Conservation (phyloP, 2,113 vertebrate species). For the Hyla sarda region DNA sequence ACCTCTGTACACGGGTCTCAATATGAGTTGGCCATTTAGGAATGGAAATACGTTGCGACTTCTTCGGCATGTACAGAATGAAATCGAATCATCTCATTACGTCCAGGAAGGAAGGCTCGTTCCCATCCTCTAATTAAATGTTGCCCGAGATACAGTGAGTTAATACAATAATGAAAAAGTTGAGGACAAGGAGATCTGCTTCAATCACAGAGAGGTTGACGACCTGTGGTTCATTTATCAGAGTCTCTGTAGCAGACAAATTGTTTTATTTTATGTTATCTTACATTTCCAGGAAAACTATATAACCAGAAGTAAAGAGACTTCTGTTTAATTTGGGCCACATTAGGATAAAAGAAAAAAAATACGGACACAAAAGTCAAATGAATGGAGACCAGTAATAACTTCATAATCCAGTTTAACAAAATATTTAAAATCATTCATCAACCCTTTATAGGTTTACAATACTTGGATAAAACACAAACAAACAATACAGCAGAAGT, state of each 20-base stretch:
- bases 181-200: conserved; percentile 39
- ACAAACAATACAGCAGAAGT: no score
- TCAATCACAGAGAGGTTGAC: conserved; percentile 36
- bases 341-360: neutral
- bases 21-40: conserved; percentile 33
- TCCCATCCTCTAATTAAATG: conserved; percentile 51
- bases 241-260: neutral
- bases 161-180: conserved; percentile 51
- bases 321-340: neutral
- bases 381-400: neutral
- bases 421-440: neutral
- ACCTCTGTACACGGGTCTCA: conserved; percentile 48
- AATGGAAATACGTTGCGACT: conserved; percentile 39
- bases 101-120: conserved; percentile 56
- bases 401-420: conserved; percentile 1
- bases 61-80: conserved; percentile 50
- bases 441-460: neutral
- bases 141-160: conserved; percentile 45
- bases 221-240: conserved; percentile 35
- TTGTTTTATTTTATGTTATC: conserved; percentile 16
- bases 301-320: neutral
- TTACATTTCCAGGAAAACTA: neutral
- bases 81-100: conserved; percentile 57
- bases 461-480: neutral
- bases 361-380: neutral